Percentiles rank a stretch among this genome's conserved stretches.
These are phyloP conservation scores for Anguilla megastoma DNA, from an alignment of 2,797 vertebrate genomes.

Conservation along the genomic window DNA sequence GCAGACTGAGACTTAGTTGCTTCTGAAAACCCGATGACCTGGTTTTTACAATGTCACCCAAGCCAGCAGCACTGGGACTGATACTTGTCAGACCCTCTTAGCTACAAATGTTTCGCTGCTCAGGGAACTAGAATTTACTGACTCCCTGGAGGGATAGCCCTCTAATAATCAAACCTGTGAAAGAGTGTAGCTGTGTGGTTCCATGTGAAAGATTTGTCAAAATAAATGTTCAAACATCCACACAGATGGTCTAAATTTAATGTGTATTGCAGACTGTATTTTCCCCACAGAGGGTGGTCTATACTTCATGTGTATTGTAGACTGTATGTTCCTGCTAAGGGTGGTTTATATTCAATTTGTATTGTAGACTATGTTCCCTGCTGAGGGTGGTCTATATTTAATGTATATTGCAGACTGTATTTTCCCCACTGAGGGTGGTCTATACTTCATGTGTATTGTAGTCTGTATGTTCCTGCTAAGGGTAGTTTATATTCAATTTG, in stretches of 20 bases:
- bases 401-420: too few relatives aligned
- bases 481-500: too few relatives aligned
- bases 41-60: neutral
- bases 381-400: too few relatives aligned
- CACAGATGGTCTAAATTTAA: neutral
- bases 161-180: neutral
- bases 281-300: too few relatives aligned
- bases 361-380: too few relatives aligned
- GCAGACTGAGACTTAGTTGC: slow-evolving; percentile 1
- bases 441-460: too few relatives aligned
- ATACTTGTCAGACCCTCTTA: neutral
- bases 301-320: too few relatives aligned
- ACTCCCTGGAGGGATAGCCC: neutral
- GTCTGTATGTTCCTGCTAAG: too few relatives aligned
- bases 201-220: neutral
- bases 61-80: neutral
- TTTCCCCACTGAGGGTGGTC: too few relatives aligned
- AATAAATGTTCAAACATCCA: neutral
- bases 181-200: neutral
- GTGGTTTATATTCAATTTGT: too few relatives aligned
- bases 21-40: neutral
- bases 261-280: neutral
- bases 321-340: too few relatives aligned
- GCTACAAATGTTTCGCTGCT: neutral
- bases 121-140: neutral